Conservation (phyloP, 2,113 vertebrate species). For the Circaetus gallicus region DNA sequence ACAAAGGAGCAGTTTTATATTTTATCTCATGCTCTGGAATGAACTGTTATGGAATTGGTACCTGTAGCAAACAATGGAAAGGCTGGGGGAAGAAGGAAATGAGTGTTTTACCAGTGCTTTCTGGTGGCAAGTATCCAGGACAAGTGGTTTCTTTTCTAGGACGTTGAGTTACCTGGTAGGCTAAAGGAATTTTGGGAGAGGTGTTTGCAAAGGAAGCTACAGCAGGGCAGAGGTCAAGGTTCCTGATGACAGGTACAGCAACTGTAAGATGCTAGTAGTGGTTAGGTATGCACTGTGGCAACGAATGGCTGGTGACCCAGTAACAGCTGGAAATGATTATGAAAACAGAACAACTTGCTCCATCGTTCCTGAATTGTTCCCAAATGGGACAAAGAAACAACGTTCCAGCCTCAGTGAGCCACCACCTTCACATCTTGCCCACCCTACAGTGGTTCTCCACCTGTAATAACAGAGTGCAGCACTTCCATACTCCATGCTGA, state of each 20-base stretch:
- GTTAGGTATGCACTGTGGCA: no score
- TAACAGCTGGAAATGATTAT: not conserved
- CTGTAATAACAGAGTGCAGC: not conserved
- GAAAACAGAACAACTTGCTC: not conserved
- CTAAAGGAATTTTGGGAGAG: not conserved
- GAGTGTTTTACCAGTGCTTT: not conserved
- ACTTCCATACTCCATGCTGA: rapidly evolving
- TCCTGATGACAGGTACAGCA: not conserved
- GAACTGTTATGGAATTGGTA: not conserved
- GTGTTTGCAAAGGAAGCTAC: not conserved
- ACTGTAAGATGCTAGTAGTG: not conserved
- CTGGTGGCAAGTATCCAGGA: not conserved
- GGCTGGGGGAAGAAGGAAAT: not conserved
- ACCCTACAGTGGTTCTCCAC: rapidly evolving
- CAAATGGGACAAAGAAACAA: not conserved
- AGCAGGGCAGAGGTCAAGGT: no score
- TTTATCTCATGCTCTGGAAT: not conserved
- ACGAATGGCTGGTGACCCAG: not conserved
- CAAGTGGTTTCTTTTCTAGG: not conserved
- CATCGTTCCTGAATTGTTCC: not conserved
- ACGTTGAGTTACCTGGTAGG: not conserved
- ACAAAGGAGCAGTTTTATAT: not conserved
- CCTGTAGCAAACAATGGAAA: not conserved
- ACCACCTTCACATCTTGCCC: not conserved
- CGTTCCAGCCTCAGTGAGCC: not conserved